Conservation (phyloP, 2,113 vertebrate genomes). For the Bubo blakistoni region DNA sequence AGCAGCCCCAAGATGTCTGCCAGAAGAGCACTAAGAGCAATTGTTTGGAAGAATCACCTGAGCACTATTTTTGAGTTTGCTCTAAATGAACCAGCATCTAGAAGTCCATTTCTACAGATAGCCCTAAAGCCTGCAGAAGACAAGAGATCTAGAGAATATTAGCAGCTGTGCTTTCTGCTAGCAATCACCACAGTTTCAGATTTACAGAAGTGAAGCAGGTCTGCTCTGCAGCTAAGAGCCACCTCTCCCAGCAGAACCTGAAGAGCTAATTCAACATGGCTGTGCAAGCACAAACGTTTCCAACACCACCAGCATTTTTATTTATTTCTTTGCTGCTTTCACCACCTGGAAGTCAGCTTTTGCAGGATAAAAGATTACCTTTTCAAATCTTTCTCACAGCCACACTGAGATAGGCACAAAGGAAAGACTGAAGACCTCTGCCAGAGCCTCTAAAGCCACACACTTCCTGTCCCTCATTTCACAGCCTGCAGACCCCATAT, state of each 20-base stretch:
- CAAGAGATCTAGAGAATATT: neutral
- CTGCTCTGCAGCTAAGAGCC: neutral
- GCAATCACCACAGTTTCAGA: no score
- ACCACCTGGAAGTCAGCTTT: neutral
- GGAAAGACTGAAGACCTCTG: neutral
- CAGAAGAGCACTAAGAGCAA: neutral
- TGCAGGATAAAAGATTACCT: neutral
- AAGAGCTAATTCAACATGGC: neutral
- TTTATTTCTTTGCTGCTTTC: neutral
- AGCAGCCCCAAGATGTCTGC: neutral
- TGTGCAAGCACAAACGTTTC: neutral
- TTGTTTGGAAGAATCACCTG: neutral
- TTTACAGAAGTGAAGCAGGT: accelerated
- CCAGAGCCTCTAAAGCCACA: no score
- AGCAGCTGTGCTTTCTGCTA: neutral
- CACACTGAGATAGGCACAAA: accelerated
- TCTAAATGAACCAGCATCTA: neutral
- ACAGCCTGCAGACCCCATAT: accelerated
- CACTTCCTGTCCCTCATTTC: accelerated
- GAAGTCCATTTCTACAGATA: neutral
- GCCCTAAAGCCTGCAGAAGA: neutral
- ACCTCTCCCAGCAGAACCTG: no score
- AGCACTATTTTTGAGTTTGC: neutral
- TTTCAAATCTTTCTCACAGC: neutral
- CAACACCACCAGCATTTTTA: neutral